Evolutionary conservation across 1,140 invertebrate species (phyloP).

Genomic region (Globodera ellingtonae): DNA sequence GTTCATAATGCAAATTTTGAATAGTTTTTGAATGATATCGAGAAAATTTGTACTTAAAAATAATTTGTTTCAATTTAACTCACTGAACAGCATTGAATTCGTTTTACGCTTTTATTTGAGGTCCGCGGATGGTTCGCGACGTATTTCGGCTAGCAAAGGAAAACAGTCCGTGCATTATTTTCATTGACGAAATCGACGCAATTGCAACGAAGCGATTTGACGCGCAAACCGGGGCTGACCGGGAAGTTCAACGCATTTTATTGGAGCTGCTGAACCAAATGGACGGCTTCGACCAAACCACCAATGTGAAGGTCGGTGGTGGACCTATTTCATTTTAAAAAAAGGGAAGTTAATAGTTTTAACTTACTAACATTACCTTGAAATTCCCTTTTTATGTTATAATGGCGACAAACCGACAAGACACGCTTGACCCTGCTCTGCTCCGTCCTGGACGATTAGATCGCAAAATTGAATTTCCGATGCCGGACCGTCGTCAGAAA

Average conservation of each 20-base stretch:
- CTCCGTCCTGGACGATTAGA: constrained; percentile 93
- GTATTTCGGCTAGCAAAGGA: constrained; percentile 98
- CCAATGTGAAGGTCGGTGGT: constrained; percentile 86
- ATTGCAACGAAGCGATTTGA: constrained; percentile 62
- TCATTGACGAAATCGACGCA: constrained; percentile 61
- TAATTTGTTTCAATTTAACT: too few relatives aligned
- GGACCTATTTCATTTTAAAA: not conserved
- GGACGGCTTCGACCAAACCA: constrained; percentile 99
- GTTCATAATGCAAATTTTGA: too few relatives aligned
- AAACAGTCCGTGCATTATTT: constrained; percentile 96
- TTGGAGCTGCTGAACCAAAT: constrained; percentile 97
- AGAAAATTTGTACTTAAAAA: too few relatives aligned
- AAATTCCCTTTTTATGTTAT: constrained; percentile 77
- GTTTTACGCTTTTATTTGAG: constrained; percentile 68
- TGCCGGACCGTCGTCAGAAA: constrained; percentile 95
- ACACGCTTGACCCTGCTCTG: constrained; percentile 95
- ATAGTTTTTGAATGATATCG: too few relatives aligned
- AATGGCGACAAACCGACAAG: constrained; percentile 98
- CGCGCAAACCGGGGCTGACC: constrained; percentile 80
- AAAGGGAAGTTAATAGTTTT: not conserved
- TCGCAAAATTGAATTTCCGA: constrained; percentile 97
- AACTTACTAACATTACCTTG: not conserved
- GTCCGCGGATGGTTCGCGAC: constrained; percentile 95
- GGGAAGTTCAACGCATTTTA: constrained; percentile 97
- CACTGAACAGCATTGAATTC: too few relatives aligned